A percentile compares a stretch with the other conserved stretches of the same genome.
These are phyloP conservation scores for Chesias legatella DNA, from an alignment of 2,888 invertebrate genomes.

Conservation along the genomic window DNA sequence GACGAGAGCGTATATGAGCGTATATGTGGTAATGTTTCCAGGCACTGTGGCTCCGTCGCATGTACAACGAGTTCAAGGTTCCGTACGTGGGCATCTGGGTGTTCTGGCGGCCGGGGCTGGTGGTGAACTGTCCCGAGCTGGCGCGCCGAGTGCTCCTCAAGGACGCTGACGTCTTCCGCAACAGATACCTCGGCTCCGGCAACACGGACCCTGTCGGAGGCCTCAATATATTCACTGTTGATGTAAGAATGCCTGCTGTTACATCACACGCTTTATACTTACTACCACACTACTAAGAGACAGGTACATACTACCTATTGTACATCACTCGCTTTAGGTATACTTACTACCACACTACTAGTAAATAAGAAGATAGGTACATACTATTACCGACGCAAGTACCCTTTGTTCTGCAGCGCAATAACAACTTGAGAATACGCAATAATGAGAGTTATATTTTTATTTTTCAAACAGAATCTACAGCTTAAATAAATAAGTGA, in stretches of 20 bases:
- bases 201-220: conserved; percentile 48
- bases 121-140: conserved; percentile 52
- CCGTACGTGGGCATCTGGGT: conserved; percentile 59
- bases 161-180: conserved; percentile 49
- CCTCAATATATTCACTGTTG: conserved; percentile 47
- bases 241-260: conserved; percentile 38
- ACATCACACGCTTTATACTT: not conserved
- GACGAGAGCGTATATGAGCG: too few species aligned
- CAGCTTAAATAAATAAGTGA: too few species aligned
- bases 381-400: too few species aligned
- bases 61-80: conserved; percentile 37
- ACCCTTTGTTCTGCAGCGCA: too few species aligned
- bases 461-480: too few species aligned
- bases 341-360: too few species aligned
- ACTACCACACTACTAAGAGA: too few species aligned
- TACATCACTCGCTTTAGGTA: too few species aligned
- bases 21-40: not conserved
- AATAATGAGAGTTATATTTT: too few species aligned
- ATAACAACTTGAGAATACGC: too few species aligned
- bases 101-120: conserved; percentile 55
- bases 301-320: too few species aligned
- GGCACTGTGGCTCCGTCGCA: conserved; percentile 44
- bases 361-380: too few species aligned
- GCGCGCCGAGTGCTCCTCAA: conserved; percentile 49
- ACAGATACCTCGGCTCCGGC: conserved; percentile 46